Percentiles rank a stretch among this genome's conserved stretches.
Conservation (phyloP, 2,797 vertebrate genomes). For the Smutsia temminckii region DNA sequence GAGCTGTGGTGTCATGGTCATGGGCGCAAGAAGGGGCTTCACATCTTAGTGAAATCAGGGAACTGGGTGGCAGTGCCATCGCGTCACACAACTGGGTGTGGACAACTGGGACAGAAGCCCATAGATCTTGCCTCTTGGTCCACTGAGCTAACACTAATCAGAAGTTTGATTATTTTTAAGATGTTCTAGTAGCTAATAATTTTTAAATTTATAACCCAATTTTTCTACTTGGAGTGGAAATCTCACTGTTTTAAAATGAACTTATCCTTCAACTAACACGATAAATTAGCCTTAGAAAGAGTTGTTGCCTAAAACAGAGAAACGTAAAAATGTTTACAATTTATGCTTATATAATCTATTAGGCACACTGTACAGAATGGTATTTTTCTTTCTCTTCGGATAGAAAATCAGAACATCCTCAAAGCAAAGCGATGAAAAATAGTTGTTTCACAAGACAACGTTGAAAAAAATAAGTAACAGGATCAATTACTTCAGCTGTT, state of each 20-base stretch:
- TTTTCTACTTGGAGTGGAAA: constrained; percentile 42
- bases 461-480: constrained; percentile 44
- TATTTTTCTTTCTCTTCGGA: constrained; percentile 55
- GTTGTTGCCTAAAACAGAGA: constrained; percentile 61
- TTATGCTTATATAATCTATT: neutral
- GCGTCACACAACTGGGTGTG: accelerated
- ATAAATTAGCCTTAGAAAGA: constrained; percentile 47
- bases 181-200: neutral
- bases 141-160: neutral
- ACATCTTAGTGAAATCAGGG: neutral
- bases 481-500: constrained; percentile 27
- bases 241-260: constrained; percentile 32
- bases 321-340: constrained; percentile 57
- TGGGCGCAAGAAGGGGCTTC: neutral
- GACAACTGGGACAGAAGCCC: accelerated
- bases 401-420: constrained; percentile 43
- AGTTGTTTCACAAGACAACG: constrained; percentile 50
- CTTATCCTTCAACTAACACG: neutral
- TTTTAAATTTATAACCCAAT: constrained; percentile 10
- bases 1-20: neutral
- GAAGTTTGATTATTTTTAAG: neutral
- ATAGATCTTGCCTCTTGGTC: neutral
- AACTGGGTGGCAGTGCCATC: neutral
- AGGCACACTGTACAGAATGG: neutral
- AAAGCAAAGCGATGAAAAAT: constrained; percentile 47